A percentile compares a stretch with the other conserved stretches of the same genome.
Evolutionary conservation across 2,113 vertebrate genomes (phyloP).

Genomic region (Nibea albiflora): DNA sequence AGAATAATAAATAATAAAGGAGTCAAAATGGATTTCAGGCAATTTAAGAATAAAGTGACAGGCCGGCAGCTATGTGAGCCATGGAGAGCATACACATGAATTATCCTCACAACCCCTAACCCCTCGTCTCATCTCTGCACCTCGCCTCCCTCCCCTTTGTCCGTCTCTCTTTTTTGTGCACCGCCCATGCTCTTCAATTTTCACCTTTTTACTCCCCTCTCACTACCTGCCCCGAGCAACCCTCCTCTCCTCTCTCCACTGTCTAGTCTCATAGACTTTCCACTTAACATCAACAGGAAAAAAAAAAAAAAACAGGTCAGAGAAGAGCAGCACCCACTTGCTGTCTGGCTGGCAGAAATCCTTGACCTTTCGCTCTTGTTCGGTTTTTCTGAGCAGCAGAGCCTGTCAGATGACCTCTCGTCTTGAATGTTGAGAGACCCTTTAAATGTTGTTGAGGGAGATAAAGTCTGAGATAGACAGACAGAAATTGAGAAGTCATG

Average conservation of each 20-base stretch:
- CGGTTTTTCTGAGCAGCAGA: conserved; percentile 41
- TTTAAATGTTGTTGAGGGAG: conserved; percentile 43
- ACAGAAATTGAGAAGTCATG: background rate
- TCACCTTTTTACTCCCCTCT: conserved; percentile 29
- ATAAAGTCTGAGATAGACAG: conserved; percentile 28
- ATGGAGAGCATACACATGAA: background rate
- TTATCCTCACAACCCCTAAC: background rate
- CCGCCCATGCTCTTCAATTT: conserved; percentile 27
- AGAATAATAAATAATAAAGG: background rate
- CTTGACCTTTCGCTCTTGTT: conserved; percentile 67
- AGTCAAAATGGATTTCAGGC: conserved; percentile 10
- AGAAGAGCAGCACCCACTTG: conserved; percentile 57
- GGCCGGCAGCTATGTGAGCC: background rate
- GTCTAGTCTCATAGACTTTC: conserved; percentile 44
- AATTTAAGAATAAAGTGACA: background rate
- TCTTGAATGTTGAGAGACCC: conserved; percentile 53
- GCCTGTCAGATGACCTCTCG: conserved; percentile 55
- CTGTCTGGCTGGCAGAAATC: conserved; percentile 58
- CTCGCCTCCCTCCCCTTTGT: background rate
- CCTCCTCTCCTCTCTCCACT: conserved; percentile 15
- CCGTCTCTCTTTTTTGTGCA: background rate
- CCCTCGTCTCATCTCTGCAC: conserved; percentile 1
- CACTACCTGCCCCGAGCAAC: conserved; percentile 2
- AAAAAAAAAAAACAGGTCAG: conserved; percentile 47
- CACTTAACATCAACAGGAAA: conserved; percentile 49